Evolutionary conservation across 1,140 invertebrate species (phyloP).

Genomic region (Hyles vespertilio): DNA sequence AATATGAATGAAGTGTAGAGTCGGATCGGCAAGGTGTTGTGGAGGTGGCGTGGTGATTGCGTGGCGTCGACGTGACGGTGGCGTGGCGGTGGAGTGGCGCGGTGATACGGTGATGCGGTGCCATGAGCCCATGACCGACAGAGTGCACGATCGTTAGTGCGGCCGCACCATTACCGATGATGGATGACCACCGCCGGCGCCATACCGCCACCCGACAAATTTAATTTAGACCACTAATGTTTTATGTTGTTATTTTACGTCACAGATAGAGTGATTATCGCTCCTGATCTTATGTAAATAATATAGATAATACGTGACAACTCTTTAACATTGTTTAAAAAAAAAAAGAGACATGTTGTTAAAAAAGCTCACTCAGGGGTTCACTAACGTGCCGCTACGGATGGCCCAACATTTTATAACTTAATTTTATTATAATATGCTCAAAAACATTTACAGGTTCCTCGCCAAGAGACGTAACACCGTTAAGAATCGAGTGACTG

Average conservation of each 20-base stretch:
- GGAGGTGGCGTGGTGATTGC: no score
- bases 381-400: conserved; percentile 47
- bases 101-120: not conserved
- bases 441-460: conserved; percentile 64
- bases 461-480: conserved; percentile 55
- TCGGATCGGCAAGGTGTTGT: no score
- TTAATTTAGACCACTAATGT: conserved; percentile 66
- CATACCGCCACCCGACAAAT: conserved; percentile 61
- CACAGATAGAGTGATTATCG: conserved; percentile 33
- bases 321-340: not conserved
- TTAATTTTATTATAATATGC: conserved; percentile 64
- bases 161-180: conserved; percentile 57
- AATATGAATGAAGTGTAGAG: no score
- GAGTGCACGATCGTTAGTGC: conserved; percentile 56
- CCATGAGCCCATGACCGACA: conserved; percentile 24
- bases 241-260: conserved; percentile 14
- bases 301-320: not conserved
- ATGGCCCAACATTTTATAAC: conserved; percentile 63
- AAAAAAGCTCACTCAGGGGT: conserved; percentile 37
- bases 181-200: conserved; percentile 57
- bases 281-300: conserved; percentile 4
- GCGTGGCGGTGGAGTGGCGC: no score
- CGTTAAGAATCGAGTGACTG: conserved; percentile 33
- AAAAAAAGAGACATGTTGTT: conserved; percentile 36
- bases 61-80: no score